These are phyloP conservation scores for Leucophora obtusa DNA, from an alignment of 2,888 invertebrate species.

Conservation along the genomic window DNA sequence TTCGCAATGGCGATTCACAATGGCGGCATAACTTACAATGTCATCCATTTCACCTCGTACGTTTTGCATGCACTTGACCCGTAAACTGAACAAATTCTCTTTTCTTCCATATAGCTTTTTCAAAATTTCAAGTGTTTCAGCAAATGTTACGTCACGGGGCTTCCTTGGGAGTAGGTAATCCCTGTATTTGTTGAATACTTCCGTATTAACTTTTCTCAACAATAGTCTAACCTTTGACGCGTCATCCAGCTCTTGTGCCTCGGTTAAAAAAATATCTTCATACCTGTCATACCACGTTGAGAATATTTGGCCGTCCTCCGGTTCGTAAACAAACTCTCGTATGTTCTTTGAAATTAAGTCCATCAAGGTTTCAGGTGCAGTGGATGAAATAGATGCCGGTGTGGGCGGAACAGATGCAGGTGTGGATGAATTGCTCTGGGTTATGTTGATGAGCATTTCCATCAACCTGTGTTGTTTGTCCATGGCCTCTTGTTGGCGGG, in stretches of 20 bases:
- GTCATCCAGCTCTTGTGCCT: slow-evolving; percentile 44
- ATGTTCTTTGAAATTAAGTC: no score
- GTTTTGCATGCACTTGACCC: background rate
- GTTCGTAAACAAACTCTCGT: background rate
- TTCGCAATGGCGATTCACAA: no score
- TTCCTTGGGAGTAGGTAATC: slow-evolving; percentile 40
- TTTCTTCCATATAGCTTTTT: background rate
- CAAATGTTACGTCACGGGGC: background rate
- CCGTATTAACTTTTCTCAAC: slow-evolving; percentile 33
- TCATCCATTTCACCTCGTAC: no score
- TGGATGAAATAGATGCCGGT: no score
- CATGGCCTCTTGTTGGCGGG: no score
- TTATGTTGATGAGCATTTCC: no score
- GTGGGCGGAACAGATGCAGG: no score
- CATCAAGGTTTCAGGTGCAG: no score
- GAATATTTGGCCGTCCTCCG: background rate
- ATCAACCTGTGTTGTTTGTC: no score
- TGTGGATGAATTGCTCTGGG: no score
- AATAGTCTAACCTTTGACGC: slow-evolving; percentile 44
- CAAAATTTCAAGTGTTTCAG: background rate
- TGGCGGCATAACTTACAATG: background rate
- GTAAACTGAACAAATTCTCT: background rate
- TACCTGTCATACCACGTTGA: slow-evolving; percentile 13
- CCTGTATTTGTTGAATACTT: slow-evolving; percentile 31
- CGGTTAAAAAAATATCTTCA: slow-evolving; percentile 47